Evolutionary conservation across 2,888 invertebrate species (phyloP), one percentile per base, ranked within the genome.

Genomic region (Smittia sp.): DNA sequence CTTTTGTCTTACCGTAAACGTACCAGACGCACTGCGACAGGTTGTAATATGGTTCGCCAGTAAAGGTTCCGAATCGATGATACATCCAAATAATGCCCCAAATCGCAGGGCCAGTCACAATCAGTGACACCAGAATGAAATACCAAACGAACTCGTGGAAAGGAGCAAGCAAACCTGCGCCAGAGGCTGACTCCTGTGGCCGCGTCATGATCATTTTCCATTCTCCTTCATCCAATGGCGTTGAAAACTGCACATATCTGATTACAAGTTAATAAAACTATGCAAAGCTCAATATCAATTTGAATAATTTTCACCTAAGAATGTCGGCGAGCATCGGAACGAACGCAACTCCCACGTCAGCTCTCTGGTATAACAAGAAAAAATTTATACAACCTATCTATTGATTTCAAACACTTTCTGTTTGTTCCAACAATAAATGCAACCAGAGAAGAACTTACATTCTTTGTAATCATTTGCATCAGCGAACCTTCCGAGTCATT

Each of bases 1-100:
- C 13, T n/a, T n/a, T 52, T 52, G 7, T 54, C 72, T 72, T 32
- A 72, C 93, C 93, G 79, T 94, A 94, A 1, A 91, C 90, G 79
- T 94, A 94, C 94, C 94, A 94, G 76, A 91, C 85, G 78, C 93
- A 93, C 2, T 90, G 86, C 0, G 87, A 85, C 18, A 93, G 77
- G 0, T 87, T 83, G 76, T 90, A 89, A 2, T 85, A 82, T 6
- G 81, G 82, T 76, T 89, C 86, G 6, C 81, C 79, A 1, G 85
- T 83, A 74, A 88, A 87, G 22, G 85, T 85, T 63, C 90, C 86
- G 24, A 91, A 77, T 76, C 85, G 86, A 22, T 85, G 85, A 75
- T 90, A 86, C 62, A 91, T 77, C 9, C 86, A 84, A 1, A 92
- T 89, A 41, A 93, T 83, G 1, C 88, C 76, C 75, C 90, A 92